Percentiles rank a stretch among this genome's conserved stretches.
Conservation (phyloP, 2,888 invertebrate genomes). For the Epistrophe eligans region DNA sequence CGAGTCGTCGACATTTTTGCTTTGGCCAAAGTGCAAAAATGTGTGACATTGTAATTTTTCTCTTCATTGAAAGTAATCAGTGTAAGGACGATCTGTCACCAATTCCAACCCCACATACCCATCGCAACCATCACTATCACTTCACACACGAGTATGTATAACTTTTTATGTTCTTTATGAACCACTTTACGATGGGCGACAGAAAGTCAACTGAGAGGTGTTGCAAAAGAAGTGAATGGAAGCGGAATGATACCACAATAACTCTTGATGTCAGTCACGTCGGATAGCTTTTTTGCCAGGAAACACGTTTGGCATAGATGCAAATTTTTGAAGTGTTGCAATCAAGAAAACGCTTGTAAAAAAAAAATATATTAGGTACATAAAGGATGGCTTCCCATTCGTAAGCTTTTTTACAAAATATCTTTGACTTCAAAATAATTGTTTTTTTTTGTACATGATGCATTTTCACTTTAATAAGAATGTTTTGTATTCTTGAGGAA, state of each 20-base stretch:
- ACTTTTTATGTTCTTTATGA: slow-evolving; percentile 41
- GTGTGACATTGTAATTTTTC: slow-evolving; percentile 72
- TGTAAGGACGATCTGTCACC: slow-evolving; percentile 54
- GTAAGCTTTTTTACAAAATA: neutral
- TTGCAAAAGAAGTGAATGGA: slow-evolving; percentile 59
- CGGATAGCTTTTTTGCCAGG: slow-evolving; percentile 25
- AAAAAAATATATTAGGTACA: neutral
- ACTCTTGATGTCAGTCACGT: slow-evolving; percentile 72
- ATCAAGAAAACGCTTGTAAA: slow-evolving; percentile 42
- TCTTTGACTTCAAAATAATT: neutral
- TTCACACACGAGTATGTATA: neutral
- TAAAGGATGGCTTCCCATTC: neutral
- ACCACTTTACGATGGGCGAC: slow-evolving; percentile 42
- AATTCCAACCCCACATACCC: slow-evolving; percentile 14
- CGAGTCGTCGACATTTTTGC: slow-evolving; percentile 26
- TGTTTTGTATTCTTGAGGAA: neutral
- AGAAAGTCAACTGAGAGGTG: slow-evolving; percentile 63
- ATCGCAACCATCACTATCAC: neutral
- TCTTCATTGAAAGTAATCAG: slow-evolving; percentile 66
- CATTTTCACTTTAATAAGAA: neutral
- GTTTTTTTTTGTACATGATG: neutral
- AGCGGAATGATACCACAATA: slow-evolving; percentile 69
- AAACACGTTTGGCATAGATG: slow-evolving; percentile 68
- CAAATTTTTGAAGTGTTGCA: slow-evolving; percentile 73
- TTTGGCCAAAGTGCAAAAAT: slow-evolving; percentile 69